Evolutionary conservation across 2,888 invertebrate species (phyloP), one percentile per base, ranked within the genome.

Genomic region (Perdita meconis): DNA sequence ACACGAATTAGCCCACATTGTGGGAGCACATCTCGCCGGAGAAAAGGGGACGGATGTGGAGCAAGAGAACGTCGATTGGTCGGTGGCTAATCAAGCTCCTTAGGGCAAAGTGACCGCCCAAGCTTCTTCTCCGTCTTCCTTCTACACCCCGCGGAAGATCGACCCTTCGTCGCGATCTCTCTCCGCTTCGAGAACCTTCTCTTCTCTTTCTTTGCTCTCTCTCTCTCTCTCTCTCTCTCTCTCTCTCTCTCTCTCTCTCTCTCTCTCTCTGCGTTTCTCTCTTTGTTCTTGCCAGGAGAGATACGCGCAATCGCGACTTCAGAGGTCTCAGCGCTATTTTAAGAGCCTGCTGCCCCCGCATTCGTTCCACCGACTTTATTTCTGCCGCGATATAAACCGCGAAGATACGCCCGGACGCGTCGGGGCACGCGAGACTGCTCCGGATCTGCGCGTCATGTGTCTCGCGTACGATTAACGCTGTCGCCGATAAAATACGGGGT

Each of bases 261-360:
- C 16, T 6, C 26, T 6, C 10, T 10, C 26, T 2, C 26, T n/a
- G n/a, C n/a, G n/a, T n/a, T n/a, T 53, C 36, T 40, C 44, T 61
- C 82, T 82, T 84, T 84, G 78, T 84, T 74, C 80, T 26, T 16
- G 40, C 19, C 38, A 56, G 44, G 24, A 67, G 60, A 82, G 71
- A 84, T 76, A 82, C 59, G 80, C 64, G 51, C 82, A 73, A 82
- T 82, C 80, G 73, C 55, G 66, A 60, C 68, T 61, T 60, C 66
- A 78, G 64, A 63, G 65, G 65, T 76, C 78, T 68, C 56, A 55
- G 5, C 47, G 75, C 78, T 84, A 84, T 84, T 84, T 84, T 84
- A 80, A 84, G 84, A 79, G 57, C 34, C 22, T 44, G 44, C 75
- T 75, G 56, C 84, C 82, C 82, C 80, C 78, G 77, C 83, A 70